These are phyloP conservation scores for Amia ocellicauda DNA, from an alignment of 2,113 vertebrate genomes.

Conservation along the genomic window DNA sequence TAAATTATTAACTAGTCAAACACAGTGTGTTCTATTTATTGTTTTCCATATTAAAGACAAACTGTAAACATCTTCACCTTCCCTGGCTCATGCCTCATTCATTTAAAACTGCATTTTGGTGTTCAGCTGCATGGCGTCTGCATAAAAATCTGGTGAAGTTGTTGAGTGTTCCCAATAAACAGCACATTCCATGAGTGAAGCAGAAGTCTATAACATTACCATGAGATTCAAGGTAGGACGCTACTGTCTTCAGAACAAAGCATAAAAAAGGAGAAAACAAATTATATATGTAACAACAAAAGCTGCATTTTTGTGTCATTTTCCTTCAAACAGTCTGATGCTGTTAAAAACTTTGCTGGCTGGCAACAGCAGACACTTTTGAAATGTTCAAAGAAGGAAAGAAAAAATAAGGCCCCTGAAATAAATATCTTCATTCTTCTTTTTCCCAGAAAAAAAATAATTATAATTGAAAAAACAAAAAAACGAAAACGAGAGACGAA, in stretches of 20 bases:
- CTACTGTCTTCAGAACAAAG: constrained; percentile 64
- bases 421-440: constrained; percentile 85
- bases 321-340: constrained; percentile 60
- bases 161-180: constrained; percentile 70
- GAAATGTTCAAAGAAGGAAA: constrained; percentile 67
- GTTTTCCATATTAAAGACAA: constrained; percentile 73
- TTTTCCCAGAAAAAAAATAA: constrained; percentile 29
- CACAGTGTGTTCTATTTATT: constrained; percentile 75
- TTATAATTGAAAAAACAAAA: constrained; percentile 70
- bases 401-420: constrained; percentile 91
- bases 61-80: constrained; percentile 83
- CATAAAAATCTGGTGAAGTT: constrained; percentile 48
- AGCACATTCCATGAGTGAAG: constrained; percentile 78
- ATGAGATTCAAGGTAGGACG: constrained; percentile 69
- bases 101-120: constrained; percentile 48
- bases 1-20: constrained; percentile 78
- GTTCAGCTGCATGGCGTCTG: constrained; percentile 53
- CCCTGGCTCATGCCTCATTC: constrained; percentile 65
- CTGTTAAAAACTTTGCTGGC: constrained; percentile 63
- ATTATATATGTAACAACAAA: constrained; percentile 36
- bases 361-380: constrained; percentile 57
- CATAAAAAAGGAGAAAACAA: constrained; percentile 48
- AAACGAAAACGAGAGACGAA: background rate
- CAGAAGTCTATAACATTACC: constrained; percentile 67
- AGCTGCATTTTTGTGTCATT: constrained; percentile 15